A percentile compares a stretch with the other conserved stretches of the same genome.
phyloP scores from a whole-genome alignment of 2,888 invertebrate species.

The Heteromyza rotundicornis region DNA sequence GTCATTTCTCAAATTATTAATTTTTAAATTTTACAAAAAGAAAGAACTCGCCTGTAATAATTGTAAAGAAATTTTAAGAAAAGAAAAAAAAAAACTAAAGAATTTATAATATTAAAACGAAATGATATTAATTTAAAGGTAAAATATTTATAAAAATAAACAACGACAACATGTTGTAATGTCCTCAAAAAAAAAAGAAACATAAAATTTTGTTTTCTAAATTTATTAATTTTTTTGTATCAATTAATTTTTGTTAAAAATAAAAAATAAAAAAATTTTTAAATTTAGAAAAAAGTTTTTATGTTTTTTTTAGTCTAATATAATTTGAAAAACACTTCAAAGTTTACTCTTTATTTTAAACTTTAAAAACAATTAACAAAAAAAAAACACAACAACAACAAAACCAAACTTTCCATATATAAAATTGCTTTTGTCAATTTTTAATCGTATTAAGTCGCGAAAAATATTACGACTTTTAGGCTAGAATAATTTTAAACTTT shows the following conservation, averaged over 20 bases:
- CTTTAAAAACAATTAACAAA: background rate
- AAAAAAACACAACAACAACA: background rate
- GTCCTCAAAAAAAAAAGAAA: too few relatives aligned
- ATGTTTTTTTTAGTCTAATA: background rate
- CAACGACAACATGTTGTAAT: too few relatives aligned
- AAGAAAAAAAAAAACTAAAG: too few relatives aligned
- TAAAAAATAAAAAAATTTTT: background rate
- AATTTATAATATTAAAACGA: too few relatives aligned
- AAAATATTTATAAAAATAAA: too few relatives aligned
- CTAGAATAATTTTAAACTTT: background rate
- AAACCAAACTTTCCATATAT: background rate
- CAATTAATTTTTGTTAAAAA: background rate
- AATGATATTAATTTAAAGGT: too few relatives aligned
- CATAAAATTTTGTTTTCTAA: too few relatives aligned
- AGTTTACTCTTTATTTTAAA: background rate
- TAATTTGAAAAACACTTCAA: background rate
- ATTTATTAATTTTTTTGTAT: background rate
- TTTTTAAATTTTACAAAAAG: too few relatives aligned
- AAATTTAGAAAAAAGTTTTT: too few relatives aligned
- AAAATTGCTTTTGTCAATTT: background rate
- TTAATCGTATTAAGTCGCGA: background rate
- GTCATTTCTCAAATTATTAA: too few relatives aligned
- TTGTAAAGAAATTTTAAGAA: too few relatives aligned
- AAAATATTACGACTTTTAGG: background rate
- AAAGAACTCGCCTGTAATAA: too few relatives aligned